Evolutionary conservation across 2,113 vertebrate species (phyloP).

Genomic region (Hoplias malabaricus): DNA sequence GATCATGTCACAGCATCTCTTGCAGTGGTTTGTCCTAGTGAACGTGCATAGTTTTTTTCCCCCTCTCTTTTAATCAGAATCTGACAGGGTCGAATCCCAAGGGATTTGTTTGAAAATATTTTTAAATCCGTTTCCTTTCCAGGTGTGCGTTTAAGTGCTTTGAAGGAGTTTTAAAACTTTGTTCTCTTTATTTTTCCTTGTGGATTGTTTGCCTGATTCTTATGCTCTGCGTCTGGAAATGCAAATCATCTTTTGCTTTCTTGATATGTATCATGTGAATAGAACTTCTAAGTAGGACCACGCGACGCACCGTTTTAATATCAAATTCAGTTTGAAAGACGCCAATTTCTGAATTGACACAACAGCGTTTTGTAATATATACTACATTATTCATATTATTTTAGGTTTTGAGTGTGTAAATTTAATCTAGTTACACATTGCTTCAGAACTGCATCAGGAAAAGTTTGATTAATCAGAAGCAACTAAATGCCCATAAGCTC

Average conservation of each 20-base stretch:
- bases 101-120: background rate
- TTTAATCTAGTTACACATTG: too few relatives aligned
- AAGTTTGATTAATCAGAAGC: too few relatives aligned
- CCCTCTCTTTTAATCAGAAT: background rate
- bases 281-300: too few relatives aligned
- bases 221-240: background rate
- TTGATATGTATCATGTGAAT: background rate
- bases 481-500: too few relatives aligned
- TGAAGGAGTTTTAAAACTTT: background rate
- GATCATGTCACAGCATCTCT: background rate
- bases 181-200: background rate
- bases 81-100: background rate
- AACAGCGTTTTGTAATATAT: too few relatives aligned
- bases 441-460: too few relatives aligned
- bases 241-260: background rate
- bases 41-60: background rate
- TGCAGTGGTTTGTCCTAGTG: background rate
- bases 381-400: too few relatives aligned
- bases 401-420: too few relatives aligned
- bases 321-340: too few relatives aligned
- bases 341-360: too few relatives aligned
- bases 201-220: background rate
- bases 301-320: too few relatives aligned
- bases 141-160: background rate
- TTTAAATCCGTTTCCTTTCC: background rate